Conservation (phyloP, 2,888 invertebrate species). For the Drosophila mayaguana region DNA sequence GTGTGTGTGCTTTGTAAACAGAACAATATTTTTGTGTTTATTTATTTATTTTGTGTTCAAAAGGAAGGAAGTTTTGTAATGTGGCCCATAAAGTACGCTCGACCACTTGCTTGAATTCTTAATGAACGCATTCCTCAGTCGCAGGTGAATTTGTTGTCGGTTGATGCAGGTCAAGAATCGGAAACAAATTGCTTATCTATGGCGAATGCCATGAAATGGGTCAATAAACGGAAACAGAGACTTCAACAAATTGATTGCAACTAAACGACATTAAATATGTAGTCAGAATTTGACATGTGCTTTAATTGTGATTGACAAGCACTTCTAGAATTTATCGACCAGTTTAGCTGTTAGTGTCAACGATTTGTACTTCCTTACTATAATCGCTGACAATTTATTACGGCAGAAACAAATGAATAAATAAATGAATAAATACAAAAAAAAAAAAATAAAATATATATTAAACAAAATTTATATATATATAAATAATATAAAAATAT, state of each 20-base stretch:
- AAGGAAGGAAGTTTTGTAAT: conserved; percentile 50
- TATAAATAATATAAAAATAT: no score
- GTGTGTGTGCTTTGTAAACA: conserved; percentile 42
- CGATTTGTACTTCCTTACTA: background rate
- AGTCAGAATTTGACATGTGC: conserved; percentile 15
- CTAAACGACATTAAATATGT: conserved; percentile 8
- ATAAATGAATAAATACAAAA: no score
- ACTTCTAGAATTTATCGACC: background rate
- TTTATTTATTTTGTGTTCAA: conserved; percentile 49
- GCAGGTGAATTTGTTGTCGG: conserved; percentile 22
- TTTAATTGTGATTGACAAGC: conserved; percentile 5
- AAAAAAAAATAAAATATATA: no score
- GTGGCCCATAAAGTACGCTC: conserved; percentile 47
- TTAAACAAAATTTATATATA: no score
- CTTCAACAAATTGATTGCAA: conserved; percentile 19
- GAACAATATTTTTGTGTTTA: conserved; percentile 57
- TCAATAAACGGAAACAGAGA: conserved; percentile 41
- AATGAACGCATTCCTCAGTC: conserved; percentile 31
- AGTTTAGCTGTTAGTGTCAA: background rate
- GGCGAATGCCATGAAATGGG: conserved; percentile 34
- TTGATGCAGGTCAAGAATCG: conserved; percentile 56
- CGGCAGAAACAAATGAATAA: no score
- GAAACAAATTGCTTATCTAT: conserved; percentile 38
- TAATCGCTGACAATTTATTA: background rate
- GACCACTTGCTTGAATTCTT: conserved; percentile 46